Conservation (phyloP, 2,797 vertebrate genomes). For the Lithobates pipiens region DNA sequence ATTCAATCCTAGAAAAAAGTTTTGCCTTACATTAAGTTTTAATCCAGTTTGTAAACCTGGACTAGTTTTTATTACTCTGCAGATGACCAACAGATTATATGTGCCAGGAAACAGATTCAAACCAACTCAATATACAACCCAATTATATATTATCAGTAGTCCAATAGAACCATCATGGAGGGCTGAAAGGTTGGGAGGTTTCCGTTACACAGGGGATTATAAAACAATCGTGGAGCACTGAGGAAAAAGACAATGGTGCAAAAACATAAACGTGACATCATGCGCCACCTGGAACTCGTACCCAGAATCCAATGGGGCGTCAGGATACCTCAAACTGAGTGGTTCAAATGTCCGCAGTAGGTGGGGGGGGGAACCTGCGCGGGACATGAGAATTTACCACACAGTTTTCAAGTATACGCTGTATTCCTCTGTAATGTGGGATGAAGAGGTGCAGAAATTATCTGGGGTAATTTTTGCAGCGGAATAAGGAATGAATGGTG, state of each 20-base stretch:
- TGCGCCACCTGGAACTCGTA: conserved; percentile 23
- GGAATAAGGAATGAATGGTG: not conserved
- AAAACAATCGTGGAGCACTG: not conserved
- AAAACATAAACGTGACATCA: conserved; percentile 12
- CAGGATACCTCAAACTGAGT: conserved; percentile 40
- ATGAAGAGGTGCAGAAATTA: conserved; percentile 10
- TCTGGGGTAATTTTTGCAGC: not conserved
- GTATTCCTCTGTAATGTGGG: conserved; percentile 6
- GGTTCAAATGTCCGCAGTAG: conserved; percentile 19
- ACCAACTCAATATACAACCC: too few species aligned
- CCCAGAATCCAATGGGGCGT: conserved; percentile 46
- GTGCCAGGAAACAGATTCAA: too few species aligned
- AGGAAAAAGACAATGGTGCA: not conserved
- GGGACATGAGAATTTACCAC: conserved; percentile 39
- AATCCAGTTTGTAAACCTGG: too few species aligned
- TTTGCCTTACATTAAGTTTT: too few species aligned
- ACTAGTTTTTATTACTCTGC: too few species aligned
- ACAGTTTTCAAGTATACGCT: conserved; percentile 37
- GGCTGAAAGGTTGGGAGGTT: not conserved
- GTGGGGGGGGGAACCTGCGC: conserved; percentile 17
- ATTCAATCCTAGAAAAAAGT: too few species aligned
- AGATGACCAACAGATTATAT: too few species aligned
- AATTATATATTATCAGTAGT: too few species aligned
- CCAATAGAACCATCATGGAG: not conserved
- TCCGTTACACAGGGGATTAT: not conserved